Percentiles rank a stretch among this genome's conserved stretches.
These are phyloP conservation scores for Syndactyla subalaris DNA, from an alignment of 2,797 vertebrate genomes.

Conservation along the genomic window DNA sequence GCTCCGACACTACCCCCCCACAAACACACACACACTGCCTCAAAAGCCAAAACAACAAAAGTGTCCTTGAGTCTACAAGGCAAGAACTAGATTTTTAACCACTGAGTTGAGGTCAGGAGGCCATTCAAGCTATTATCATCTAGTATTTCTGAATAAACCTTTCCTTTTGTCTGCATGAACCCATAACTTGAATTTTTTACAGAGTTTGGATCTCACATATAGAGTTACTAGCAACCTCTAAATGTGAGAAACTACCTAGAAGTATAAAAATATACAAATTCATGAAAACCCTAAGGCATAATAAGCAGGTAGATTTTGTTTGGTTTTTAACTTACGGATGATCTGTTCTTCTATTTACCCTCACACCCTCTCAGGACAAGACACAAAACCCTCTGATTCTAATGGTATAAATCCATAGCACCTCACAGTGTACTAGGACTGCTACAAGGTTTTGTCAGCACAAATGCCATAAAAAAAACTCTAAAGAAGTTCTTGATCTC, in stretches of 20 bases:
- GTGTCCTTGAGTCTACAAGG: neutral
- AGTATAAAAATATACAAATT: too few species aligned
- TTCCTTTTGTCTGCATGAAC: neutral
- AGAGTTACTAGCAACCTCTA: too few species aligned
- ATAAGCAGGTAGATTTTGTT: fast-evolving
- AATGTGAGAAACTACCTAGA: too few species aligned
- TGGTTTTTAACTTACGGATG: neutral
- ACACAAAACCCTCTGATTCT: neutral
- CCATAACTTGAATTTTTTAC: neutral
- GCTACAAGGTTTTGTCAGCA: neutral
- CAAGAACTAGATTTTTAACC: neutral
- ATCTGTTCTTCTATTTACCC: neutral
- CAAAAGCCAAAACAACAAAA: neutral
- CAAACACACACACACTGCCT: too few species aligned
- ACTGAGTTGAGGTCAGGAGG: neutral
- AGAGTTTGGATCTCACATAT: neutral
- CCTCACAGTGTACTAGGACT: neutral
- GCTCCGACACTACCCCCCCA: fast-evolving
- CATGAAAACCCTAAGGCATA: too few species aligned
- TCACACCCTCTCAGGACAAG: neutral
- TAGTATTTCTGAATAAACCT: neutral
- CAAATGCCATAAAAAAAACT: neutral
- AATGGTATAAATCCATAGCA: neutral
- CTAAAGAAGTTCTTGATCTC: neutral
- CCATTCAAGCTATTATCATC: neutral